Base-by-base conservation (phyloP, 2,888 invertebrate species). In the Heliconius hortense region DNA sequence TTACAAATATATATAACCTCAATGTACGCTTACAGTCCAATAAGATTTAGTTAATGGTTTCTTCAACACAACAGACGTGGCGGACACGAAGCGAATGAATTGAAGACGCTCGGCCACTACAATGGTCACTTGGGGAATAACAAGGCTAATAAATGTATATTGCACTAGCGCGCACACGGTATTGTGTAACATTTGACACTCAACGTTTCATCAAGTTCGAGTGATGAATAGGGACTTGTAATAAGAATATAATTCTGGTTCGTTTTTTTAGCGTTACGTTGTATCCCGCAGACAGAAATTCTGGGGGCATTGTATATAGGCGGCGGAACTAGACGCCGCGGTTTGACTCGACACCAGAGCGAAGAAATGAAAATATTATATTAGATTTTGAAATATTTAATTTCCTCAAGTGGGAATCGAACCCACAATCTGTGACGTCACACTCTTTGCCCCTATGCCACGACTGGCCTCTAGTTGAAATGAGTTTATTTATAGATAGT, bases 401-500 rank as follows among this genome's bases (percentile, higher is more conserved):
- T 18, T 48, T 48, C 7, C 7, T 18, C 18, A 21, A 48, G 18
- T 21, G 48, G 18, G 7, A 48, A 18, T 48, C 48, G 18, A 48
- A 7, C 18, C 48, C 18, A 21, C 48, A 5, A 7, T 18, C 48
- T 48, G 18, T 48, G 5, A 0, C 7, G 7, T 7, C 18, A 48
- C 18, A 15, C 43, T 15, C 15, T 4, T 13, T 43, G 43, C 43
- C 15, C 43, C 43, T 15, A 15, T 15, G 18, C 2, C 48, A 48
- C 18, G 48, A 21, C 48, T 48, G 18, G 18, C 64, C 70, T 8
- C 31, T 56, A 31, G 53, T 24, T 21, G 82, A 82, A 56, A 59
- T 43, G 39, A 71, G 62, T 63, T 72, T 70, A 74, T 76, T 74
- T 75, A 75, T 53, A 76, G 73, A 79, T 86, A 87, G 84, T 85